Conservation (phyloP, 2,888 invertebrate genomes). For the Mesorhabditis belari region DNA sequence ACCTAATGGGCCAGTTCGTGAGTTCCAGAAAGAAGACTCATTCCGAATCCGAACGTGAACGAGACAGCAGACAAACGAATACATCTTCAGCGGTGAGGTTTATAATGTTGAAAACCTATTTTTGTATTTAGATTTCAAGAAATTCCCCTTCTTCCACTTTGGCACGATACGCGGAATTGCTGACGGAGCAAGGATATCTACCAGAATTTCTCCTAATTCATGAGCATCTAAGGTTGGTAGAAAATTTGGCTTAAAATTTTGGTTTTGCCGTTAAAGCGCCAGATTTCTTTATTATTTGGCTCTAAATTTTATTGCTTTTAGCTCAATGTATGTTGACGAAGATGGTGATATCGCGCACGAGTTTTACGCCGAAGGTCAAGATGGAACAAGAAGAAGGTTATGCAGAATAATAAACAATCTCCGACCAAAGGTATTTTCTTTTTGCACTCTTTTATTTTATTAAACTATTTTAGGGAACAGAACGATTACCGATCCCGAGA, state of each 20-base stretch:
- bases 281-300: not conserved
- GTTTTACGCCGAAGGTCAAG: conserved; percentile 57
- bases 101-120: too few species aligned
- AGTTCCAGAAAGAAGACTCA: not conserved
- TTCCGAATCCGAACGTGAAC: not conserved
- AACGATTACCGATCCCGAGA: conserved; percentile 24
- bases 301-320: conserved; percentile 39
- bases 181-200: conserved; percentile 19
- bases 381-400: conserved; percentile 14
- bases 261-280: not conserved
- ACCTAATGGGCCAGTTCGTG: not conserved
- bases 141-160: not conserved
- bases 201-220: conserved; percentile 27
- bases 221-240: conserved; percentile 19
- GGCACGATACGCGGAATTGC: conserved; percentile 16
- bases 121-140: not conserved
- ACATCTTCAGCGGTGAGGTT: too few species aligned
- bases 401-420: conserved; percentile 19
- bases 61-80: not conserved
- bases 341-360: conserved; percentile 62
- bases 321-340: conserved; percentile 61
- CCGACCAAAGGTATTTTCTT: conserved; percentile 15
- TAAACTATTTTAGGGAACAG: conserved; percentile 17
- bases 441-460: not conserved
- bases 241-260: not conserved